Conservation (phyloP, 2,888 invertebrate genomes). For the Lagria hirta region DNA sequence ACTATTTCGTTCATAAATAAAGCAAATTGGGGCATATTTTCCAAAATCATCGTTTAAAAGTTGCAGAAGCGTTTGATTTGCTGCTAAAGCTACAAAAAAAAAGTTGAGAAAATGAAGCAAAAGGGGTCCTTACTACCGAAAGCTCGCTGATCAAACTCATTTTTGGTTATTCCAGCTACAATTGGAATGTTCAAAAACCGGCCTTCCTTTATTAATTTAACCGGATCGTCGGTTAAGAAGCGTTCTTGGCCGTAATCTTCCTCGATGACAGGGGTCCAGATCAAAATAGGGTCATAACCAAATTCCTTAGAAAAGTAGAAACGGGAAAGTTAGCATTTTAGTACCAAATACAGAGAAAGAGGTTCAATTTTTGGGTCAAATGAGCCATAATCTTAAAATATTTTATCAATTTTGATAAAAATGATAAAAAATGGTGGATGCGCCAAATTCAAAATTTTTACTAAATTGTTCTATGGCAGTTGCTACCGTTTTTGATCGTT, state of each 20-base stretch:
- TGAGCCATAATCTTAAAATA: too few relatives aligned
- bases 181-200: slow-evolving; percentile 65
- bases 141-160: slow-evolving; percentile 67
- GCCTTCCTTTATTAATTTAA: slow-evolving; percentile 59
- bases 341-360: too few relatives aligned
- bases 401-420: too few relatives aligned
- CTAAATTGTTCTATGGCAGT: too few relatives aligned
- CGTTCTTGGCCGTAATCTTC: slow-evolving; percentile 67
- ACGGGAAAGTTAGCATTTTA: too few relatives aligned
- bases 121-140: slow-evolving; percentile 54
- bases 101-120: slow-evolving; percentile 6
- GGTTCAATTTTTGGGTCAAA: too few relatives aligned
- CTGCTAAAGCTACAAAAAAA: slow-evolving; percentile 55
- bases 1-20: slow-evolving; percentile 61
- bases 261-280: slow-evolving; percentile 69
- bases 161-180: slow-evolving; percentile 65
- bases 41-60: slow-evolving; percentile 63
- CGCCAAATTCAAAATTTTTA: too few relatives aligned
- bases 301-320: too few relatives aligned
- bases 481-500: too few relatives aligned
- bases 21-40: slow-evolving; percentile 64
- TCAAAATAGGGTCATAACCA: slow-evolving; percentile 56
- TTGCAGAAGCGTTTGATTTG: slow-evolving; percentile 56
- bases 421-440: too few relatives aligned
- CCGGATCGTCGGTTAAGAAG: slow-evolving; percentile 64